Evolutionary conservation across 2,797 vertebrate species (phyloP).

Genomic region (Peromyscus nudipes): DNA sequence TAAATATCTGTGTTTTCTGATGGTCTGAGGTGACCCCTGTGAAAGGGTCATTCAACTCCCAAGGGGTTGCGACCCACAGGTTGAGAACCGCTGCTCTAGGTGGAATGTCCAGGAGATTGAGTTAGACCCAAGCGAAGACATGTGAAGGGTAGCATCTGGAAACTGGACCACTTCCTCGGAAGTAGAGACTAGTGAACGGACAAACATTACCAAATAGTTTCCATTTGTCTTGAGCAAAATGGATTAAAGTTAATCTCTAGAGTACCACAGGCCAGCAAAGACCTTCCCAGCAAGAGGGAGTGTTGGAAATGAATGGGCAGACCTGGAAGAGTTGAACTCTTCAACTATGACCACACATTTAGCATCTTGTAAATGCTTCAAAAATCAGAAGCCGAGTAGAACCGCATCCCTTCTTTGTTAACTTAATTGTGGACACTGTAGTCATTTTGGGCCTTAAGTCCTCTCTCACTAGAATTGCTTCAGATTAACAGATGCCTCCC

Average conservation of each 20-base stretch:
- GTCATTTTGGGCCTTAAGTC: constrained; percentile 8
- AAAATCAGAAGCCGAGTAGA: neutral
- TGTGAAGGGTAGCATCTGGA: neutral
- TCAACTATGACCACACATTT: neutral
- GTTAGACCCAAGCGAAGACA: neutral
- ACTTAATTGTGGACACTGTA: neutral
- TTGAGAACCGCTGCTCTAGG: neutral
- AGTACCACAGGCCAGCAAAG: neutral
- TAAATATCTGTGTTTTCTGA: neutral
- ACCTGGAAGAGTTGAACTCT: neutral
- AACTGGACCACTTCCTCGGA: neutral
- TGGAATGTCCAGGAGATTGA: neutral
- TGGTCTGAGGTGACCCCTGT: neutral
- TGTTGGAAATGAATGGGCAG: neutral
- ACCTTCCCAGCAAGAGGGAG: neutral
- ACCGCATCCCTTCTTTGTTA: constrained; percentile 11
- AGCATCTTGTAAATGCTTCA: neutral
- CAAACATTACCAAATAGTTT: constrained; percentile 23
- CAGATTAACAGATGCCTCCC: neutral
- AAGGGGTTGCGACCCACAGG: too few relatives aligned
- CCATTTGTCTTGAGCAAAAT: constrained; percentile 11
- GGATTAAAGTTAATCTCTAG: neutral
- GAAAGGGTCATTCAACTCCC: neutral
- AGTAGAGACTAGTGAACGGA: constrained; percentile 6
- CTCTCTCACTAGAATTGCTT: constrained; percentile 13